Percentiles rank a stretch among this genome's conserved stretches.
Conservation (phyloP, 2,113 vertebrate genomes). For the Dromaius novaehollandiae region DNA sequence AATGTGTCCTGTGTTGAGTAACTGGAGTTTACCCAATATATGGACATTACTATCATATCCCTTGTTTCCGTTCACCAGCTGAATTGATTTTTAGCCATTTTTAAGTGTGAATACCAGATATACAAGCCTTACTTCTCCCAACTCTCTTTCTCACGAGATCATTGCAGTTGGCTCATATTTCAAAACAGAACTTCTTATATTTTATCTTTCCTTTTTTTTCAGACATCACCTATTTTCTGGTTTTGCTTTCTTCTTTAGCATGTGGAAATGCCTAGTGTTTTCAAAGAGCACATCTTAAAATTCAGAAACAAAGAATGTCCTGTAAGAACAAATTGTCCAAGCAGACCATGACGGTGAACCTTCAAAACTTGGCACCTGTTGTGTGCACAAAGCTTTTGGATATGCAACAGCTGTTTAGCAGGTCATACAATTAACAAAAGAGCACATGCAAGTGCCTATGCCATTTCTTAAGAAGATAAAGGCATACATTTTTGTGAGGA, state of each 20-base stretch:
- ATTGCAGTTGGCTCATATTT: not conserved
- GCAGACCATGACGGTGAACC: not conserved
- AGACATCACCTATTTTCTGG: not conserved
- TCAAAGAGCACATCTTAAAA: not conserved
- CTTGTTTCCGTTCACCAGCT: not conserved
- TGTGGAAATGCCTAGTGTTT: not conserved
- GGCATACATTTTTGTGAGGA: too few species aligned
- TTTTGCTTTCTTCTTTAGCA: not conserved
- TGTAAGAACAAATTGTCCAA: not conserved
- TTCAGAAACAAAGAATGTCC: not conserved
- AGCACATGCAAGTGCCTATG: not conserved
- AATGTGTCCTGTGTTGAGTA: not conserved
- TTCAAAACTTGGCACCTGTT: not conserved
- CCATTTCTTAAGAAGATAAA: not conserved
- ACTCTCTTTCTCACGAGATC: not conserved
- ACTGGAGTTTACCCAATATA: not conserved
- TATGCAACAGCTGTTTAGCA: not conserved
- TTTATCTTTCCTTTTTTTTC: not conserved
- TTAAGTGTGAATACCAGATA: not conserved
- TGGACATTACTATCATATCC: not conserved
- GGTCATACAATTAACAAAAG: not conserved
- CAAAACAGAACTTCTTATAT: not conserved
- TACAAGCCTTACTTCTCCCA: not conserved
- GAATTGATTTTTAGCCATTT: not conserved
- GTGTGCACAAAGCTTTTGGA: not conserved